phyloP scores from a whole-genome alignment of 2,797 vertebrate species.

The Muraenolepis orangiensis region DNA sequence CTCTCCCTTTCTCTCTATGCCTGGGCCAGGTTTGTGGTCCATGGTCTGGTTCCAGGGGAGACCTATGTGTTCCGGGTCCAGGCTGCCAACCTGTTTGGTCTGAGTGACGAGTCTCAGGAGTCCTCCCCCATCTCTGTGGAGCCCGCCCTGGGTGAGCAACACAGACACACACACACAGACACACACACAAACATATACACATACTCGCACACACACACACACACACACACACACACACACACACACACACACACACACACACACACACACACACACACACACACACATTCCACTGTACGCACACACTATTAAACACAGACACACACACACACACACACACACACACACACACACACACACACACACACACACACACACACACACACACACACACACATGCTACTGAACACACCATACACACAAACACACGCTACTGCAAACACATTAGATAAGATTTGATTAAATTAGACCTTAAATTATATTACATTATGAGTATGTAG shows the following conservation, averaged over 20 bases:
- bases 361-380: background rate
- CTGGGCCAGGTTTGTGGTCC: conserved; percentile 86
- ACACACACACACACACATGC: conserved; percentile 1
- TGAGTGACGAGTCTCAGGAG: conserved; percentile 93
- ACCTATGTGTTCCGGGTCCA: conserved; percentile 92
- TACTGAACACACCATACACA: too few species aligned
- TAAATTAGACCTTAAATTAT: background rate
- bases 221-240: too few species aligned
- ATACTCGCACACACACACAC: background rate
- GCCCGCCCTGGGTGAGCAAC: conserved; percentile 84
- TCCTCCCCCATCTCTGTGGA: conserved; percentile 85
- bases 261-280: background rate
- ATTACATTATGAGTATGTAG: background rate
- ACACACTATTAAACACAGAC: background rate
- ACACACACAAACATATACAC: background rate
- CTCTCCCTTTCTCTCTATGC: background rate
- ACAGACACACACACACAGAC: background rate
- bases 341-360: background rate
- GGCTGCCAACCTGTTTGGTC: conserved; percentile 84
- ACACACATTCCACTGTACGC: background rate
- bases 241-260: background rate
- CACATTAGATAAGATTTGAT: background rate
- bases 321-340: background rate
- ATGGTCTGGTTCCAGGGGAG: conserved; percentile 86
- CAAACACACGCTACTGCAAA: background rate